Percentiles rank a stretch among this genome's conserved stretches.
Evolutionary conservation across 2,888 invertebrate genomes (phyloP).

Genomic region (Monoplex corrugatus): DNA sequence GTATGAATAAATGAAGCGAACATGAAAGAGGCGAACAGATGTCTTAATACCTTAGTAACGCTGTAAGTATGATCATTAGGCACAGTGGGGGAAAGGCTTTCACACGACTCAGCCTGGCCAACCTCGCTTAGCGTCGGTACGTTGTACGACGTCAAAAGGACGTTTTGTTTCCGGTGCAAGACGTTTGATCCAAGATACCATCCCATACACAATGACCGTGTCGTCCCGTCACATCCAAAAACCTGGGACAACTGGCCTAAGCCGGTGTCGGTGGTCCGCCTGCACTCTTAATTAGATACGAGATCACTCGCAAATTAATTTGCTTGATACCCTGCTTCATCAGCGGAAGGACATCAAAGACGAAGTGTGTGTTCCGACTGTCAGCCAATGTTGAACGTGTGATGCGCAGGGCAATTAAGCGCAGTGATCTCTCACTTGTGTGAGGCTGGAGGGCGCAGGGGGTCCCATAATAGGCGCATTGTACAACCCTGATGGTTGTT

Average conservation of each 20-base stretch:
- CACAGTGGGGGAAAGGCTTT: too few species aligned
- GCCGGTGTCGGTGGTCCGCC: neutral
- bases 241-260: neutral
- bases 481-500: conserved; percentile 50
- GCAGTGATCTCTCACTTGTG: conserved; percentile 37
- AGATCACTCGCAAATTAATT: conserved; percentile 51
- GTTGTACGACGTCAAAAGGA: too few species aligned
- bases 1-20: too few species aligned
- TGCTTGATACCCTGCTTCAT: conserved; percentile 39
- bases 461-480: conserved; percentile 48
- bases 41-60: too few species aligned
- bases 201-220: too few species aligned
- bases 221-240: neutral
- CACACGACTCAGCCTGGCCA: too few species aligned
- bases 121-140: too few species aligned
- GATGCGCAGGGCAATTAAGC: neutral
- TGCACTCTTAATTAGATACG: conserved; percentile 45
- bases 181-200: too few species aligned
- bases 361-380: conserved; percentile 43
- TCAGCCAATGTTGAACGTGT: conserved; percentile 44
- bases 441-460: neutral
- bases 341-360: conserved; percentile 49
- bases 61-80: too few species aligned
- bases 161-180: too few species aligned
- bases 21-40: too few species aligned